Evolutionary conservation across 2,888 invertebrate genomes (phyloP).

Genomic region (Heliconius ismenius): DNA sequence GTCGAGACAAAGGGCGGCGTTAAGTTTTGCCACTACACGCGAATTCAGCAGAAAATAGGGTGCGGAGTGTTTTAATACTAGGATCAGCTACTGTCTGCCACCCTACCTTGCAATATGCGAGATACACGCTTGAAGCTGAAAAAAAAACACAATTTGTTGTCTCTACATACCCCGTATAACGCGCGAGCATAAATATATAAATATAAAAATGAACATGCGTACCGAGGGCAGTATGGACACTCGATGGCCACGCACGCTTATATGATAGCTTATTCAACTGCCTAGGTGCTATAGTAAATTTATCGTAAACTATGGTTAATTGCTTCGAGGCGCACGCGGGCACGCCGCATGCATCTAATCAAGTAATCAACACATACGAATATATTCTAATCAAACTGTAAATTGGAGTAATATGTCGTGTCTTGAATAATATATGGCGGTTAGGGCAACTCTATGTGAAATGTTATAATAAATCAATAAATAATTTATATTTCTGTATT

Average conservation of each 20-base stretch:
- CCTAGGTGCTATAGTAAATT: slow-evolving; percentile 31
- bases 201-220: background rate
- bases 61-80: too few species aligned
- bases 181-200: slow-evolving; percentile 4
- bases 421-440: slow-evolving; percentile 38
- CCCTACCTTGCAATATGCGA: too few species aligned
- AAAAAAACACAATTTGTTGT: background rate
- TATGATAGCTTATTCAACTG: slow-evolving; percentile 26
- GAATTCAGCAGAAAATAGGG: background rate
- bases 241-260: background rate
- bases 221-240: background rate
- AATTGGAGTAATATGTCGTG: slow-evolving; percentile 37
- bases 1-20: too few species aligned
- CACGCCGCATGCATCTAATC: slow-evolving; percentile 34
- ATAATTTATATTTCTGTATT: background rate
- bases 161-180: background rate
- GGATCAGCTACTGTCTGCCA: too few species aligned
- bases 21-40: too few species aligned
- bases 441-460: slow-evolving; percentile 19
- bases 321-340: slow-evolving; percentile 21
- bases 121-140: too few species aligned
- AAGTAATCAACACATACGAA: slow-evolving; percentile 38
- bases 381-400: slow-evolving; percentile 38
- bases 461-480: slow-evolving; percentile 11
- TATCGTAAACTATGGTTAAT: slow-evolving; percentile 35